Evolutionary conservation across 2,113 vertebrate species (phyloP).

Genomic region (Silurus meridionalis): DNA sequence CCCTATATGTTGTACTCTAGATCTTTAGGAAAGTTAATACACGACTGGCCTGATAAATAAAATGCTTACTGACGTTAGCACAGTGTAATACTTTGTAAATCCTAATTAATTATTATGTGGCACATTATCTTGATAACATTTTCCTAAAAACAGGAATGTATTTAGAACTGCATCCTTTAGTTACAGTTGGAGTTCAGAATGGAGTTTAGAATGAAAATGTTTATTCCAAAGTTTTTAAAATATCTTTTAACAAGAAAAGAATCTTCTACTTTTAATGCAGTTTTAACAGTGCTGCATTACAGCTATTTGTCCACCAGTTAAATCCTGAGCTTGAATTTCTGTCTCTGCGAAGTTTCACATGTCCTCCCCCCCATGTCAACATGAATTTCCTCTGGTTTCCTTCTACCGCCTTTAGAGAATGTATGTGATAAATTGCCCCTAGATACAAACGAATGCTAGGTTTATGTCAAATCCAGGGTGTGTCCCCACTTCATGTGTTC

Average conservation of each 20-base stretch:
- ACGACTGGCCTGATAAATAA: neutral
- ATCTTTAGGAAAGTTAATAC: neutral
- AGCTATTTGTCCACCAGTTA: neutral
- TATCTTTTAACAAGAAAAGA: neutral
- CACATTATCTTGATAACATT: neutral
- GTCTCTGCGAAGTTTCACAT: neutral
- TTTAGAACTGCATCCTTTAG: neutral
- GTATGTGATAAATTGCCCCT: neutral
- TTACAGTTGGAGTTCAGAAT: neutral
- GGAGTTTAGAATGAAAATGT: neutral
- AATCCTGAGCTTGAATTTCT: neutral
- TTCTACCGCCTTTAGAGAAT: neutral
- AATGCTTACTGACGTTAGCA: neutral
- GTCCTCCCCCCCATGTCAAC: neutral
- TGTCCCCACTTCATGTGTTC: neutral
- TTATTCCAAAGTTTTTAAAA: neutral
- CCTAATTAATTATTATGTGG: neutral
- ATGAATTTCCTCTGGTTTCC: neutral
- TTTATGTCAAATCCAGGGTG: neutral
- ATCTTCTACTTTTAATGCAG: neutral
- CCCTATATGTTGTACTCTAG: slow-evolving; percentile 13
- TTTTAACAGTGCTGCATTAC: neutral
- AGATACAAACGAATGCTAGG: neutral
- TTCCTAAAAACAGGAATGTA: neutral
- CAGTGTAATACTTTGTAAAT: neutral